A percentile compares a stretch with the other conserved stretches of the same genome.
These are phyloP conservation scores for Phacellophora camtschatica DNA, from an alignment of 30 jellyfish, hydroid and myxozoan species.

Conservation along the genomic window DNA sequence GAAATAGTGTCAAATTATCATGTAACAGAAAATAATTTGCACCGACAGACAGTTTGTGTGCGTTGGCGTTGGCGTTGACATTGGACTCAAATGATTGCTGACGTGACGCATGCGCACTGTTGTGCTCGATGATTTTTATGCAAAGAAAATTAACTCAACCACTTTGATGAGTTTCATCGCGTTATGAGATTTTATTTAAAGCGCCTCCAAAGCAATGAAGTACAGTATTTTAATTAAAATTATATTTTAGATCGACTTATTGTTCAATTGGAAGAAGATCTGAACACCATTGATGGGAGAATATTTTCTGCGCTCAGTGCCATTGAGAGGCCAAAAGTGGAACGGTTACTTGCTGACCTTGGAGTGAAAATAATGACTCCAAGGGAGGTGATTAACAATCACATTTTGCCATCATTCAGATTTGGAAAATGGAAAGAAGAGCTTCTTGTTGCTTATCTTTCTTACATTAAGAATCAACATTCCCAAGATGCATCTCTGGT, in stretches of 20 bases:
- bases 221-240: not conserved
- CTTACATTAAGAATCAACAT: conserved; percentile 54
- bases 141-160: no score
- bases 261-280: conserved; percentile 49
- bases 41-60: no score
- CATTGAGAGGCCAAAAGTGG: conserved; percentile 50
- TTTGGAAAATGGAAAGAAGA: conserved; percentile 72
- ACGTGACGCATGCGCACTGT: no score
- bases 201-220: not conserved
- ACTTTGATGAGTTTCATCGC: no score
- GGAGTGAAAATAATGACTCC: conserved; percentile 74
- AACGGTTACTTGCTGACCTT: conserved; percentile 61
- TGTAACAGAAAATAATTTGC: no score
- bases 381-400: conserved; percentile 45
- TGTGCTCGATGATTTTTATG: no score
- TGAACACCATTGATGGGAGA: conserved; percentile 24
- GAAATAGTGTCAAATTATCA: no score
- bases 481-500: conserved; percentile 6
- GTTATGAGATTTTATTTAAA: not conserved
- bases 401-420: conserved; percentile 61
- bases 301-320: conserved; percentile 16
- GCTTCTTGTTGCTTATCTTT: conserved; percentile 55
- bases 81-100: no score
- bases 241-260: not conserved
- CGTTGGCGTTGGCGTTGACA: no score